phyloP scores from a whole-genome alignment of 1,140 invertebrate species.

The Anthonomus grandis region DNA sequence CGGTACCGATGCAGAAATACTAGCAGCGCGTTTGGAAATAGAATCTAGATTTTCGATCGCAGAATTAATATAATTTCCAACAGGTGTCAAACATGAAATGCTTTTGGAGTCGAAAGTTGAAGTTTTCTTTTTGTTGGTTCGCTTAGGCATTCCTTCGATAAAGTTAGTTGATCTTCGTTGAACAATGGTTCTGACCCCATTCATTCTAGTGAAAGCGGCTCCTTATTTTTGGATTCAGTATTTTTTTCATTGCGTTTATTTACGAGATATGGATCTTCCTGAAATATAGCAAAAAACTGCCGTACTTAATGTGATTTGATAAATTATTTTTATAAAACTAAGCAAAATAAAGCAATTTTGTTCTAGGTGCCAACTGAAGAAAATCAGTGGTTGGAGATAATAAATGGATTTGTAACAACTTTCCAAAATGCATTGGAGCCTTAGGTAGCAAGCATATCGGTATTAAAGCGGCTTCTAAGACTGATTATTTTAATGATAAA shows the following conservation, averaged over 20 bases:
- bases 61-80: slow-evolving; percentile 17
- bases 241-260: slow-evolving; percentile 19
- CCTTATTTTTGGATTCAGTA: slow-evolving; percentile 20
- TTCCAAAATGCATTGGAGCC: slow-evolving; percentile 49
- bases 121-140: slow-evolving; percentile 14
- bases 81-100: slow-evolving; percentile 16
- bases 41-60: slow-evolving; percentile 21
- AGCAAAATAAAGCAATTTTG: slow-evolving; percentile 7
- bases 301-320: background rate
- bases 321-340: background rate
- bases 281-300: slow-evolving; percentile 11
- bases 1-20: slow-evolving; percentile 1
- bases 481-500: slow-evolving; percentile 50
- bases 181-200: slow-evolving; percentile 12
- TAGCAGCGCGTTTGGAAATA: slow-evolving; percentile 12
- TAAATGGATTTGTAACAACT: slow-evolving; percentile 37
- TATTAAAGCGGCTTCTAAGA: too few species aligned
- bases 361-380: slow-evolving; percentile 15
- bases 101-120: slow-evolving; percentile 7
- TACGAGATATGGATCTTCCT: slow-evolving; percentile 11
- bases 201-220: slow-evolving; percentile 8
- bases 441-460: slow-evolving; percentile 53
- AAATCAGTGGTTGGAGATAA: slow-evolving; percentile 18
- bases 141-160: slow-evolving; percentile 12
- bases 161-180: slow-evolving; percentile 9